phyloP scores from a whole-genome alignment of 2,113 vertebrate genomes.

The Megaleporinus macrocephalus region DNA sequence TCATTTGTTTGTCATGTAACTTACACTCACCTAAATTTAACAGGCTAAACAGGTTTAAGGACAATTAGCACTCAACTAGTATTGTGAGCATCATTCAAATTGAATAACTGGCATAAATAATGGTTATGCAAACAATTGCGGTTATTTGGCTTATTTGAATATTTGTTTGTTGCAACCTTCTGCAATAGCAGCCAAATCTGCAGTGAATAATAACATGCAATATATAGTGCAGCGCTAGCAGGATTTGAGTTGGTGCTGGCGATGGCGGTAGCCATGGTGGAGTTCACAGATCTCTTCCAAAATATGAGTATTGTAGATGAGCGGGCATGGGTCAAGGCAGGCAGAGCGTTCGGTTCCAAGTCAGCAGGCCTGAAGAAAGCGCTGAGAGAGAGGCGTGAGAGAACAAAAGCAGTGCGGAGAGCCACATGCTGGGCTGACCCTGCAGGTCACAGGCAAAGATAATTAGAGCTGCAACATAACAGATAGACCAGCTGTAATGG shows the following conservation, averaged over 20 bases:
- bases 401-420: conserved; percentile 59
- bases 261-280: background rate
- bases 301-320: conserved; percentile 8
- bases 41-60: too few relatives aligned
- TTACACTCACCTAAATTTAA: too few relatives aligned
- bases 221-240: background rate
- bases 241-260: background rate
- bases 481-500: conserved; percentile 69
- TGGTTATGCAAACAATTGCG: too few relatives aligned
- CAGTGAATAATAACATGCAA: background rate
- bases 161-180: too few relatives aligned
- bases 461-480: conserved; percentile 72
- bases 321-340: background rate
- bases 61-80: too few relatives aligned
- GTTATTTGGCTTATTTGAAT: too few relatives aligned
- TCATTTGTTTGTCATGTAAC: too few relatives aligned
- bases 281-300: conserved; percentile 8
- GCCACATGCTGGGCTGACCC: conserved; percentile 62
- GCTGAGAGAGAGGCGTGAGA: conserved; percentile 52
- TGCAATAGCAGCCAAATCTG: background rate
- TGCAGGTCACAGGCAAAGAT: conserved; percentile 68
- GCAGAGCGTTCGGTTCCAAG: conserved; percentile 56
- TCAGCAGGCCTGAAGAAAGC: conserved; percentile 54
- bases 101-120: too few relatives aligned
- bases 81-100: too few relatives aligned